These are phyloP conservation scores for Apeltes quadracus DNA, from an alignment of 2,113 vertebrate species.

Conservation along the genomic window DNA sequence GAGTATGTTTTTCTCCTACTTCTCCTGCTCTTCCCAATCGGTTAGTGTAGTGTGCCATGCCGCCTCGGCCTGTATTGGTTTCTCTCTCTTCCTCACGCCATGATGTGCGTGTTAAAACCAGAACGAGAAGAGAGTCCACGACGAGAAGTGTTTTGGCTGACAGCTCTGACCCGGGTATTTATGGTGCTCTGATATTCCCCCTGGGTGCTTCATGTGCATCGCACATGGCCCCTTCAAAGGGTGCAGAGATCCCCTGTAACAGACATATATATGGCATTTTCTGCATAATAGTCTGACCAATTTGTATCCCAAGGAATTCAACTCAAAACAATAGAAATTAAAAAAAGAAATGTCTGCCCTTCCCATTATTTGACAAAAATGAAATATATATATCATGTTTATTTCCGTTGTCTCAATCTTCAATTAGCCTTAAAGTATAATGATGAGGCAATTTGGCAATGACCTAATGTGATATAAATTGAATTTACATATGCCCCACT, in stretches of 20 bases:
- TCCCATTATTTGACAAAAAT: slow-evolving; percentile 2
- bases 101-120: slow-evolving; percentile 67
- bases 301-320: not conserved
- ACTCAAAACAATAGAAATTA: not conserved
- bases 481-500: slow-evolving; percentile 73
- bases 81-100: slow-evolving; percentile 44
- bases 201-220: slow-evolving; percentile 52
- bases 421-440: slow-evolving; percentile 61
- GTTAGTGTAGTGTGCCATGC: slow-evolving; percentile 46
- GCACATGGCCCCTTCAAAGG: slow-evolving; percentile 42
- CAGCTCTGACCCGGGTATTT: slow-evolving; percentile 74
- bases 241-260: slow-evolving; percentile 33
- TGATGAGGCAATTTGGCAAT: slow-evolving; percentile 70
- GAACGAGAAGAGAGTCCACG: slow-evolving; percentile 50
- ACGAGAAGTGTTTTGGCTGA: slow-evolving; percentile 66
- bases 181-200: slow-evolving; percentile 62
- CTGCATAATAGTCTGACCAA: slow-evolving; percentile 14
- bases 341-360: slow-evolving; percentile 7
- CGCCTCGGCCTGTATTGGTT: slow-evolving; percentile 72
- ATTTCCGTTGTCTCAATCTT: slow-evolving; percentile 33
- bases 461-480: slow-evolving; percentile 60
- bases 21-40: slow-evolving; percentile 52
- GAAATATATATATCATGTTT: slow-evolving; percentile 28
- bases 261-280: slow-evolving; percentile 24
- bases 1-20: slow-evolving; percentile 69